Conservation (phyloP, 2,113 vertebrate species). For the Sylvia atricapilla region DNA sequence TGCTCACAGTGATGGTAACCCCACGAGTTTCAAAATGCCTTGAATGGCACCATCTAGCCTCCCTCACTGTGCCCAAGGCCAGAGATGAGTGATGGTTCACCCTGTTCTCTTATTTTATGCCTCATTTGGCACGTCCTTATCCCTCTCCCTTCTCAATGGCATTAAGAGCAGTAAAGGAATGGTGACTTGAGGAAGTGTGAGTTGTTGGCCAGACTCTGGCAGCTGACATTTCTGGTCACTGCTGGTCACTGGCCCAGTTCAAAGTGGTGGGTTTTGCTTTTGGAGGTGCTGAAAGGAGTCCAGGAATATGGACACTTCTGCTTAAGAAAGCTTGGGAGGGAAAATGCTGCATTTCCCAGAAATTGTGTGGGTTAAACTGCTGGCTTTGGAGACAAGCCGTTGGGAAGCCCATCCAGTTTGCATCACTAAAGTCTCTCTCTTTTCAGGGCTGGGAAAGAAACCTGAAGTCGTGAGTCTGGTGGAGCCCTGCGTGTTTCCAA, state of each 20-base stretch:
- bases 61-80: background rate
- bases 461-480: background rate
- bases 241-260: background rate
- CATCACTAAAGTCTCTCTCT: background rate
- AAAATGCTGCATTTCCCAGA: background rate
- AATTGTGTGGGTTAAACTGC: conserved; percentile 10
- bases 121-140: background rate
- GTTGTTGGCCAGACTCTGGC: background rate
- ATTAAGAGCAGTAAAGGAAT: background rate
- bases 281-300: background rate
- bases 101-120: background rate
- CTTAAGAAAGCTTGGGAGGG: background rate
- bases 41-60: background rate
- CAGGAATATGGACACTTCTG: background rate
- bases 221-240: background rate
- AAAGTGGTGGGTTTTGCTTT: background rate
- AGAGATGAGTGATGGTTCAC: background rate
- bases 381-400: background rate
- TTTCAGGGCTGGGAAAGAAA: conserved; percentile 29
- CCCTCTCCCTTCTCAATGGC: background rate
- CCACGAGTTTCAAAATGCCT: background rate
- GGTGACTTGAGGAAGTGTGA: background rate
- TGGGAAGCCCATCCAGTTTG: background rate
- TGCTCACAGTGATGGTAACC: background rate
- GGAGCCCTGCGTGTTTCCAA: background rate